Conservation (phyloP, 1,140 invertebrate species). For the Nomia melanderi region DNA sequence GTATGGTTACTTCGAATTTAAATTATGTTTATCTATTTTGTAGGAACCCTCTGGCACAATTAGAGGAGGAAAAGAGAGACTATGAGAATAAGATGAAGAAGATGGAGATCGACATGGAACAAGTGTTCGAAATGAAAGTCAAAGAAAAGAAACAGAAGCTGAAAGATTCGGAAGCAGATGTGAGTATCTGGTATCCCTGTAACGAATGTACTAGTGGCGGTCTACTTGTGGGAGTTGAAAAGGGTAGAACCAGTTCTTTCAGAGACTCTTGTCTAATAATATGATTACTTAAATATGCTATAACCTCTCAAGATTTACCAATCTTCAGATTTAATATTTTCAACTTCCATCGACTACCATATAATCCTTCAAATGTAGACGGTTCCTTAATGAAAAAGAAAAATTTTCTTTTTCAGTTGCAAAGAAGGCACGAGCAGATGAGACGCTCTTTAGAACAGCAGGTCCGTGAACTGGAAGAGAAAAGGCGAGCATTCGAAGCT, state of each 20-base stretch:
- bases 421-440: conserved; percentile 87
- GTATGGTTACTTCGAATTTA: conserved; percentile 52
- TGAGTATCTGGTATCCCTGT: conserved; percentile 76
- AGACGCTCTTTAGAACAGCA: conserved; percentile 89
- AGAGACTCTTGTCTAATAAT: not conserved
- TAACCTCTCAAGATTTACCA: too few species aligned
- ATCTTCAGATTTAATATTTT: not conserved
- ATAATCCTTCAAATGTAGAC: not conserved
- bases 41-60: conserved; percentile 97
- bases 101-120: conserved; percentile 97
- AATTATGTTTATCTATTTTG: conserved; percentile 59
- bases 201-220: not conserved
- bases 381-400: not conserved
- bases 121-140: conserved; percentile 93
- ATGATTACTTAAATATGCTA: too few species aligned
- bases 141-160: conserved; percentile 96
- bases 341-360: not conserved
- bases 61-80: conserved; percentile 98
- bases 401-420: conserved; percentile 79
- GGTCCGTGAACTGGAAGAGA: conserved; percentile 94
- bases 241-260: too few species aligned
- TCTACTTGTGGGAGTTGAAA: too few species aligned
- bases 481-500: conserved; percentile 90
- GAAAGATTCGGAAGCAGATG: conserved; percentile 95
- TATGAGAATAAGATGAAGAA: conserved; percentile 98